These are phyloP conservation scores for Bufo gargarizans DNA, from an alignment of 2,113 vertebrate species.

Conservation along the genomic window DNA sequence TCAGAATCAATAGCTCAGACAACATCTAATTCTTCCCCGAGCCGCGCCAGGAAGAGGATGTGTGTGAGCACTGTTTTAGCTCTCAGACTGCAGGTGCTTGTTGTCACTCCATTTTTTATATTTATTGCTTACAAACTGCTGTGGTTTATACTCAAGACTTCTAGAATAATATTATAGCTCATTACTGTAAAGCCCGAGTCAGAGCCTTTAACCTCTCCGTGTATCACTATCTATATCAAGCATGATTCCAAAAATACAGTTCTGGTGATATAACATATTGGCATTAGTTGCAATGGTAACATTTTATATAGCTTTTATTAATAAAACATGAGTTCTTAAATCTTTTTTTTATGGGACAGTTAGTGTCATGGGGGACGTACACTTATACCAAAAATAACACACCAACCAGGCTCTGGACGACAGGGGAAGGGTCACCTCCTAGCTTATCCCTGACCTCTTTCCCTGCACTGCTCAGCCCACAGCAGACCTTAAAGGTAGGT, in stretches of 20 bases:
- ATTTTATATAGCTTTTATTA: background rate
- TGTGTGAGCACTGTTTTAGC: slow-evolving; percentile 42
- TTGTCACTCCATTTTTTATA: slow-evolving; percentile 56
- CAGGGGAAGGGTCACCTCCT: no score
- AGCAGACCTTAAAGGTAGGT: no score
- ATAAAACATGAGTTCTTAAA: background rate
- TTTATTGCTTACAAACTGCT: slow-evolving; percentile 41
- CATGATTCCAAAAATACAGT: background rate
- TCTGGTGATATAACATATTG: background rate
- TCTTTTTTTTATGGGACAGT: background rate
- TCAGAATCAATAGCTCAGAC: slow-evolving; percentile 47
- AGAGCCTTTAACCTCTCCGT: slow-evolving; percentile 9
- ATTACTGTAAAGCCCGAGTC: slow-evolving; percentile 39
- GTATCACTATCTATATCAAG: background rate
- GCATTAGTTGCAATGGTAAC: background rate
- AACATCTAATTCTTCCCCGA: slow-evolving; percentile 54
- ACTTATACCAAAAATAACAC: no score
- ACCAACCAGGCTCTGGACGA: no score
- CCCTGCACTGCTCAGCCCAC: no score
- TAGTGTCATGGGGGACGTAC: no score
- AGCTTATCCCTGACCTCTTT: no score
- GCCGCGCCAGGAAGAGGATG: slow-evolving; percentile 52
- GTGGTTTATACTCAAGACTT: slow-evolving; percentile 10
- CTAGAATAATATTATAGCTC: slow-evolving; percentile 31
- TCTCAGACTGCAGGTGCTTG: slow-evolving; percentile 40